phyloP scores from a whole-genome alignment of 2,797 vertebrate species.

The Enteromius argenteus region DNA sequence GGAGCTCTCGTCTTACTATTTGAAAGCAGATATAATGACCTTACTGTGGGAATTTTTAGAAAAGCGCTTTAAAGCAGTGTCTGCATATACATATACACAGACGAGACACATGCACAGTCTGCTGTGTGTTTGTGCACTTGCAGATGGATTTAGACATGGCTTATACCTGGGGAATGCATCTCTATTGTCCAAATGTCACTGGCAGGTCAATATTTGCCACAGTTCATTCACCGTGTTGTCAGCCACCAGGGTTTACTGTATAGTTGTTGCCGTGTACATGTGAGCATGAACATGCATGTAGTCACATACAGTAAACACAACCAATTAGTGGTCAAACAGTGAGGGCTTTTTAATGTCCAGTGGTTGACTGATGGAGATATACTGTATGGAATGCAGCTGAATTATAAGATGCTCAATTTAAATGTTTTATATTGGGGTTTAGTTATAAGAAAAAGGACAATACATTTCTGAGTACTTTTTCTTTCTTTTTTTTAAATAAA shows the following conservation, averaged over 20 bases:
- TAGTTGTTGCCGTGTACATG: neutral
- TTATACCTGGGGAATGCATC: slow-evolving; percentile 16
- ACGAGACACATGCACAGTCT: neutral
- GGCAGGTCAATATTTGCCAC: slow-evolving; percentile 49
- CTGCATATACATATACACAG: neutral
- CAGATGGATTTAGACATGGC: neutral
- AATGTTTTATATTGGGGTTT: neutral
- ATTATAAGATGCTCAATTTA: neutral
- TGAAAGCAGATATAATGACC: neutral
- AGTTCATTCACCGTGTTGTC: slow-evolving; percentile 24
- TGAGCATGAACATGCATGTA: slow-evolving; percentile 5
- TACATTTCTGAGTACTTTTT: neutral
- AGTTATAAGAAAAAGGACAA: neutral
- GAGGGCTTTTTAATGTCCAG: neutral
- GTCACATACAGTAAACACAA: slow-evolving; percentile 12
- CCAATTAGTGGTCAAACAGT: neutral
- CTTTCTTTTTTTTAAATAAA: neutral
- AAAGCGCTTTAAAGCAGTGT: neutral
- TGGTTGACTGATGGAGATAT: neutral
- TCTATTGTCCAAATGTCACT: slow-evolving; percentile 42
- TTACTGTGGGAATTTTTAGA: neutral
- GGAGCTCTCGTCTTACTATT: neutral
- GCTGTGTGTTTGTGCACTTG: slow-evolving; percentile 27
- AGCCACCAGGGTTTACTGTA: slow-evolving; percentile 39
- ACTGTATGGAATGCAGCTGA: neutral